Base-by-base conservation (phyloP, 2,113 vertebrate genomes). In the Cisticola juncidis region DNA sequence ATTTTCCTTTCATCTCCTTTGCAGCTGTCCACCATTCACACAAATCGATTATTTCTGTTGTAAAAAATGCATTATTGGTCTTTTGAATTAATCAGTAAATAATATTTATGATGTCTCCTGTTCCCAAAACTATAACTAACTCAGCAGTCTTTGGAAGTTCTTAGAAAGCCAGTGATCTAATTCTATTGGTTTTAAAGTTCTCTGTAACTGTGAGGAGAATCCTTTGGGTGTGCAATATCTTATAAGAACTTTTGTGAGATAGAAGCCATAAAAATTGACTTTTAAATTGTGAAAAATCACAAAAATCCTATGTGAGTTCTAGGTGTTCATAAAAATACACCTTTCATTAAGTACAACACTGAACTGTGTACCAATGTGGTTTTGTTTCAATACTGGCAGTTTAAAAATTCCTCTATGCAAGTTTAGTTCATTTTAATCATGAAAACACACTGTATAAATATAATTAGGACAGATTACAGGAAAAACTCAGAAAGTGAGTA, bases 1-100 rank as follows among this genome's bases (percentile, higher is more conserved):
- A 62, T 73, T 91, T 80, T 88, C 53, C 51, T 95, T 97, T 95
- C 64, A 96, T 92, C 51, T 92, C 31, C 17, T 83, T 92, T 87
- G 40, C 81, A 77, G n/a, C n/a, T 74, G 47, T 73, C 87, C 54
- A 48, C 28, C 22, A 86, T 61, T 81, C 81, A 64, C 19, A 81
- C 45, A 90, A 95, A 62, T 66, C 25, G 40, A 94, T 94, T 94
- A 70, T 68, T 51, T 94, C 51, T 65, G 21, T 14, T 88, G 48
- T 58, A 81, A 86, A 87, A 74, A 85, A 86, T 29, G n/a, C 54
- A 42, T 61, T 38, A 54, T 19, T 88, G 35, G 20, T 65, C 11
- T 87, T 74, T 68, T 64, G 42, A 62, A 90, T 89, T 88, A 87
- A 82, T 90, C 70, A 66, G 47, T 57, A 66, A 84, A 44, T 88